phyloP scores from a whole-genome alignment of 2,113 vertebrate genomes.

The Reinhardtius hippoglossoides region DNA sequence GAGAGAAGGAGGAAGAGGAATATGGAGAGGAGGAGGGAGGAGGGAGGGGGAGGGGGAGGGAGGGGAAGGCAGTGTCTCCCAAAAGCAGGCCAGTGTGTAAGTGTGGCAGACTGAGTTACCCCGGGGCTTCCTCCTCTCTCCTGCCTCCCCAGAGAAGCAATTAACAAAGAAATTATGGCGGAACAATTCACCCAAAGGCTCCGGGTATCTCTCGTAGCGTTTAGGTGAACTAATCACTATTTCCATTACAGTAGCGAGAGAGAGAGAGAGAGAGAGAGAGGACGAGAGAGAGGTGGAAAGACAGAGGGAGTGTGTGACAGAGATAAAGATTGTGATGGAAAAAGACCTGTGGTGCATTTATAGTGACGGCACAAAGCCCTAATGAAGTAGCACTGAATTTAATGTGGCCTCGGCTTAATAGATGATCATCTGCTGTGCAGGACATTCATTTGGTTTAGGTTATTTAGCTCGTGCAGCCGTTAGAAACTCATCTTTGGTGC shows the following conservation, averaged over 20 bases:
- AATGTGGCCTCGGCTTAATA: neutral
- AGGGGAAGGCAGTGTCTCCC: conserved; percentile 41
- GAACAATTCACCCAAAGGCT: conserved; percentile 76
- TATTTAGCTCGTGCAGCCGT: neutral
- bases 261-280: conserved; percentile 11
- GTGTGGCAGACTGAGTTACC: conserved; percentile 72
- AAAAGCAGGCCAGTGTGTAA: conserved; percentile 78
- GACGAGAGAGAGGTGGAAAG: conserved; percentile 11
- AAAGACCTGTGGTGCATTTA: neutral
- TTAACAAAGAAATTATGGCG: conserved; percentile 85
- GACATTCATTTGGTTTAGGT: neutral
- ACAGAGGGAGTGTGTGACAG: neutral
- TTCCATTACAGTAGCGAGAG: conserved; percentile 55
- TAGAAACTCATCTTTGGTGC: neutral
- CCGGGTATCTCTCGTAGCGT: conserved; percentile 65
- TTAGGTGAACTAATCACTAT: conserved; percentile 82
- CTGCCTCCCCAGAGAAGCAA: conserved; percentile 81
- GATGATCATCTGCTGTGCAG: neutral
- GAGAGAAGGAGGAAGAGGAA: conserved; percentile 1
- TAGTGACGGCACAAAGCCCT: neutral
- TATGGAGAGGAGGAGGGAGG: neutral
- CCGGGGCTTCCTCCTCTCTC: conserved; percentile 67
- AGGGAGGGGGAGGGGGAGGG: conserved; percentile 1
- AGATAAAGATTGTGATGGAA: conserved; percentile 4
- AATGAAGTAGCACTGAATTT: conserved; percentile 19